These are phyloP conservation scores for Microtus oregoni DNA, from an alignment of 2,113 vertebrate species.

Conservation along the genomic window DNA sequence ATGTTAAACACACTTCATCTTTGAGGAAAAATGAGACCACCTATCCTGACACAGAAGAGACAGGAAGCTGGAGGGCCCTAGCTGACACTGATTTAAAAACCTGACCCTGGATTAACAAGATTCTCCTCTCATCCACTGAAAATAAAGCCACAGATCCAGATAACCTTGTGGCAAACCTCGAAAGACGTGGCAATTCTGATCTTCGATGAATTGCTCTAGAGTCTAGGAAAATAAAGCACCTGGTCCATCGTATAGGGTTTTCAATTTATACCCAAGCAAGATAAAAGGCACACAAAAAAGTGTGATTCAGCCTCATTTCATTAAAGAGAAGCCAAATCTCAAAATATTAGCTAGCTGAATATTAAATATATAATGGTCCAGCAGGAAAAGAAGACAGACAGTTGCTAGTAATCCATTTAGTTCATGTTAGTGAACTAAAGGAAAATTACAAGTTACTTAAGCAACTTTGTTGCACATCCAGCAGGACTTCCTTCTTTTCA, in stretches of 20 bases:
- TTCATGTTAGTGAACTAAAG: background rate
- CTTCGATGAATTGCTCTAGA: background rate
- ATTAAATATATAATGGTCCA: background rate
- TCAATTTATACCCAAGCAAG: background rate
- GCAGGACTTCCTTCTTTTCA: background rate
- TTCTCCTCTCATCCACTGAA: background rate
- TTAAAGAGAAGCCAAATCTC: background rate
- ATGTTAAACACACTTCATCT: background rate
- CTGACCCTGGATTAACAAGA: background rate
- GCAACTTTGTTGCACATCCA: background rate
- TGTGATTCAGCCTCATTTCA: background rate
- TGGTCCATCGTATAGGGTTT: background rate
- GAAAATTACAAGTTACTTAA: background rate
- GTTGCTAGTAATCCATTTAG: background rate
- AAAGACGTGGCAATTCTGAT: background rate
- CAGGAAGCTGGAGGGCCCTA: background rate
- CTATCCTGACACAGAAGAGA: background rate
- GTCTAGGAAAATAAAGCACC: background rate
- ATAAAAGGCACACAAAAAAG: background rate
- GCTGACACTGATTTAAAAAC: background rate
- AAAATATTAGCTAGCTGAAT: conserved; percentile 9
- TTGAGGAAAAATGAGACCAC: background rate
- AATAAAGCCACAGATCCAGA: background rate
- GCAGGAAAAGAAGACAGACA: background rate
- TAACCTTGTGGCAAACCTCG: background rate